Conservation (phyloP, 2,888 invertebrate genomes). For the Nomada ferruginata region DNA sequence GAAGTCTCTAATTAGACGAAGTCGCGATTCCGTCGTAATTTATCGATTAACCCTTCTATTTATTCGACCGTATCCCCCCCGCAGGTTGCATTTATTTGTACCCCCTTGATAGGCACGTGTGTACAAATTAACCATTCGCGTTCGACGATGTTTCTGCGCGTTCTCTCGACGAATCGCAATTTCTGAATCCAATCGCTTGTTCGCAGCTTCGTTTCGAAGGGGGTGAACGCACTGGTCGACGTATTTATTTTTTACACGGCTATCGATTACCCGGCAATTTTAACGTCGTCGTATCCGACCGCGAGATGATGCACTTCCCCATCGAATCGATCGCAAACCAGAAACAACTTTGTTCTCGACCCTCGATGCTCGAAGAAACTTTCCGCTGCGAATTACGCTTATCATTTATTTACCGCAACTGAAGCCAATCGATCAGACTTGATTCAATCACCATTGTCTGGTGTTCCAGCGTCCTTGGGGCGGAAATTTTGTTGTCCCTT, state of each 20-base stretch:
- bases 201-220: constrained; percentile 4
- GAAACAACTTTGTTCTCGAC: constrained; percentile 9
- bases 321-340: constrained; percentile 12
- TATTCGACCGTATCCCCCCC: background rate
- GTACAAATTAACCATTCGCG: constrained; percentile 17
- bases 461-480: background rate
- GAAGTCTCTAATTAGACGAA: constrained; percentile 14
- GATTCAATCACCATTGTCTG: constrained; percentile 22
- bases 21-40: background rate
- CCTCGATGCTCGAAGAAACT: background rate
- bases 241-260: background rate
- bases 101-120: background rate
- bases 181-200: constrained; percentile 14
- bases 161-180: constrained; percentile 13
- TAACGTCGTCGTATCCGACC: constrained; percentile 16
- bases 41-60: background rate
- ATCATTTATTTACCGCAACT: constrained; percentile 34
- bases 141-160: constrained; percentile 6
- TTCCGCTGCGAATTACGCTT: background rate
- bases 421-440: constrained; percentile 27
- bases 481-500: background rate
- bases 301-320: constrained; percentile 11
- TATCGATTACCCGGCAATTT: constrained; percentile 29
- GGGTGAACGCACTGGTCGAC: background rate
- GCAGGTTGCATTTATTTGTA: background rate